Evolutionary conservation across 2,888 invertebrate species (phyloP).

Genomic region (Gortyna flavago): DNA sequence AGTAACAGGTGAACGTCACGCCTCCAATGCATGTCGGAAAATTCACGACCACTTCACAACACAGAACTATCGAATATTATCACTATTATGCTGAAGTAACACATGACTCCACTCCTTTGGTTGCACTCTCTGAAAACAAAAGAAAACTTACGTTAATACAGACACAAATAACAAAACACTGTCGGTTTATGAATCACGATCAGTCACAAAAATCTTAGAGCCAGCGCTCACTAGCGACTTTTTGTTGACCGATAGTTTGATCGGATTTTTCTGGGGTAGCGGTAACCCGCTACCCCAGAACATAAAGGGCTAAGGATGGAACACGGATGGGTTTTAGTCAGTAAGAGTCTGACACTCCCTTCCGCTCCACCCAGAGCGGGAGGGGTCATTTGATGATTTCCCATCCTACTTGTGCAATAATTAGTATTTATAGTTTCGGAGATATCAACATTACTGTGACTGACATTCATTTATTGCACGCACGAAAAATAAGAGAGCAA

Average conservation of each 20-base stretch:
- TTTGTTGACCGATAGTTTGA: no score
- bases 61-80: conserved; percentile 79
- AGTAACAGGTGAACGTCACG: conserved; percentile 71
- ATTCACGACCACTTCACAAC: conserved; percentile 72
- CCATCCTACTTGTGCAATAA: no score
- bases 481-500: not conserved
- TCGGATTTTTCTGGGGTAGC: no score
- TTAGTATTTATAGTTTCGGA: not conserved
- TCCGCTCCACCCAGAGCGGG: no score
- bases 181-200: not conserved
- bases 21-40: conserved; percentile 74
- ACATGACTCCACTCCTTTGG: conserved; percentile 71
- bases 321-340: no score
- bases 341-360: no score
- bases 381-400: no score
- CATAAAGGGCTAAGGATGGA: no score
- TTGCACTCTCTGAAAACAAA: conserved; percentile 75
- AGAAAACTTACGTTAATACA: conserved; percentile 13
- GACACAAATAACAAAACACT: not conserved
- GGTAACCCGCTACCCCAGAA: no score
- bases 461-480: no score
- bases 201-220: not conserved
- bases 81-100: conserved; percentile 83
- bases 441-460: not conserved
- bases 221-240: no score